A percentile compares a stretch with the other conserved stretches of the same genome.
These are phyloP conservation scores for Drosophila rhopaloa DNA, from an alignment of 1,140 invertebrate genomes.

Conservation along the genomic window DNA sequence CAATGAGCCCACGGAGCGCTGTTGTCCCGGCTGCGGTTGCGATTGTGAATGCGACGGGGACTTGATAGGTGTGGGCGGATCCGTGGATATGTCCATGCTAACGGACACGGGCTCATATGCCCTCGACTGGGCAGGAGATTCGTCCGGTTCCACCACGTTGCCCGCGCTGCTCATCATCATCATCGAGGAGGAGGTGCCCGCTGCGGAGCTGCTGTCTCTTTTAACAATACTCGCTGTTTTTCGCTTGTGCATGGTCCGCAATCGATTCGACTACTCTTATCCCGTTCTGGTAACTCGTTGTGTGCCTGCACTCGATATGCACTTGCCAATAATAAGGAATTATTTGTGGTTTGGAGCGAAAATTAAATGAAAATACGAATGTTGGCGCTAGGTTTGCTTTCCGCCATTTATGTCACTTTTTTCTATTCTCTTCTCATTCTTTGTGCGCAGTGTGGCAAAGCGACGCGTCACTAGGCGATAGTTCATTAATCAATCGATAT, in stretches of 20 bases:
- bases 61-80: slow-evolving; percentile 29
- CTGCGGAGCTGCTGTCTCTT: slow-evolving; percentile 57
- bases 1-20: slow-evolving; percentile 74
- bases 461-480: slow-evolving; percentile 19
- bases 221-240: slow-evolving; percentile 61
- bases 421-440: slow-evolving; percentile 70
- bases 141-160: slow-evolving; percentile 41
- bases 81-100: slow-evolving; percentile 43
- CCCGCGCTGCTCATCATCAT: slow-evolving; percentile 41
- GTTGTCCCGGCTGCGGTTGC: slow-evolving; percentile 44
- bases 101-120: slow-evolving; percentile 23
- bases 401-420: slow-evolving; percentile 84
- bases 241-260: slow-evolving; percentile 68
- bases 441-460: slow-evolving; percentile 42
- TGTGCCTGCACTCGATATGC: slow-evolving; percentile 16
- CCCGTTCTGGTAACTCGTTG: slow-evolving; percentile 38
- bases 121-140: slow-evolving; percentile 19
- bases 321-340: slow-evolving; percentile 20
- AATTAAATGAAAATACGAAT: slow-evolving; percentile 76
- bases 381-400: slow-evolving; percentile 79
- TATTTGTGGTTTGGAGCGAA: slow-evolving; percentile 46
- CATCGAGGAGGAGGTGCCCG: slow-evolving; percentile 25
- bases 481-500: slow-evolving; percentile 40
- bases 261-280: slow-evolving; percentile 31
- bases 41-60: slow-evolving; percentile 22